Conservation (phyloP, 2,797 vertebrate species). For the Liparis tanakae region DNA sequence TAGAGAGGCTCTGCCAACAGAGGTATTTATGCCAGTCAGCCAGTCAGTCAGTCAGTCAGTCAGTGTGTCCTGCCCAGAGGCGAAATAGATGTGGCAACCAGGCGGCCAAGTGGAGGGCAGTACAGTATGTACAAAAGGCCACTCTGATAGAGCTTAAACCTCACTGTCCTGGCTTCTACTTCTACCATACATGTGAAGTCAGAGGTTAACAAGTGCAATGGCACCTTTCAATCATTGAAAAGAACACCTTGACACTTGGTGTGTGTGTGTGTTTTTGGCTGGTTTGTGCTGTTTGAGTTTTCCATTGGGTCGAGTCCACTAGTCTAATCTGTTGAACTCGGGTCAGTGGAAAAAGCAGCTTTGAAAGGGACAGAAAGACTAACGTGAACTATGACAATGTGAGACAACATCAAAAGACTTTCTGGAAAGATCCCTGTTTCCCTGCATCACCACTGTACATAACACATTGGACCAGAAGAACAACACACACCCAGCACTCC, state of each 20-base stretch:
- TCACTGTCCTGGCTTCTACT: background rate
- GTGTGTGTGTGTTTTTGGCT: slow-evolving; percentile 25
- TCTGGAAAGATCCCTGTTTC: slow-evolving; percentile 41
- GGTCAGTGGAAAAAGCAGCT: slow-evolving; percentile 53
- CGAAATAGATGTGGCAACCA: slow-evolving; percentile 60
- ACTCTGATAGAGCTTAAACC: slow-evolving; percentile 46
- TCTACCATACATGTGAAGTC: slow-evolving; percentile 9
- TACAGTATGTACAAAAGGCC: slow-evolving; percentile 1
- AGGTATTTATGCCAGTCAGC: slow-evolving; percentile 57
- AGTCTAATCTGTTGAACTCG: slow-evolving; percentile 68
- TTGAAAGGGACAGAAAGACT: slow-evolving; percentile 25
- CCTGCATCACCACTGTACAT: slow-evolving; percentile 52
- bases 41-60: slow-evolving; percentile 38
- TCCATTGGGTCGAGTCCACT: slow-evolving; percentile 63
- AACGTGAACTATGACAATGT: slow-evolving; percentile 31
- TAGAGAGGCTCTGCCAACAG: slow-evolving; percentile 58
- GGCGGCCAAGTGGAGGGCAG: slow-evolving; percentile 29
- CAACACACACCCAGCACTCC: slow-evolving; percentile 31
- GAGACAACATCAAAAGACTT: slow-evolving; percentile 53
- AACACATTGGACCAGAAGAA: slow-evolving; percentile 39
- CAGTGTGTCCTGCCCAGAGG: slow-evolving; percentile 26
- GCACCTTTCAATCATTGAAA: slow-evolving; percentile 72
- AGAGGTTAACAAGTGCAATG: slow-evolving; percentile 70
- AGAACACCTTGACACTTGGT: slow-evolving; percentile 61
- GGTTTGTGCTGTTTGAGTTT: slow-evolving; percentile 53